Base-by-base conservation (phyloP, 2,888 invertebrate genomes). In the Adela reaumurella region DNA sequence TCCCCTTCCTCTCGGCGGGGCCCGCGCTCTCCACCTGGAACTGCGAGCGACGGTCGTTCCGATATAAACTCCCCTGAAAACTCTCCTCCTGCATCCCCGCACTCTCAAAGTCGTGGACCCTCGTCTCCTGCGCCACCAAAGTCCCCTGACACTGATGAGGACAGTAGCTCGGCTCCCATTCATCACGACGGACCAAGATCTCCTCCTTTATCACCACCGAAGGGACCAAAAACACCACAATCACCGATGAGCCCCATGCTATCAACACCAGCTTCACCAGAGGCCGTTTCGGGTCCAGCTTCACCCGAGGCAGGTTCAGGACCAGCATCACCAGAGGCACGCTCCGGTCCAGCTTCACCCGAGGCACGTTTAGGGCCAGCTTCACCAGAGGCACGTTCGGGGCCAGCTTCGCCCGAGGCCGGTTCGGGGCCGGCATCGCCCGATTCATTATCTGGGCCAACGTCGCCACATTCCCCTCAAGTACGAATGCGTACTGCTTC, bases 1-100 rank as follows among this genome's bases (percentile, higher is more conserved):
- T 70, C 70, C 24, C 67, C 68, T 17, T 65, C 70, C n/a, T 64
- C 67, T 49, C 64, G 65, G 43, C 65, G 64, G 49, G 57, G 53
- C 14, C 66, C 51, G 17, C 52, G 56, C 46, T 54, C 60, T 10
- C 71, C 76, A 46, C 74, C 70, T 50, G 67, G 68, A 58, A 72
- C 74, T 62, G 59, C 77, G 56, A 74, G 72, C 59, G 69, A 67
- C 48, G 74, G 66, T 50, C 73, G 72, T 58, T 78, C 77, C 35
- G 73, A 76, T 49, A 73, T 78, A 44, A 76, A 76, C 62, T 77
- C 78, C 47, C 77, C 78, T 46, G 74, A 78, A 58, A 70, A 74
- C 60, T 74, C 74, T 46, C 62, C 68, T 60, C 68, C 68, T 48
- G 62, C 60, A 17, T 77, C 74, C 24, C 76, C 73, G 49, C 56